Evolutionary conservation across 2,113 vertebrate genomes (phyloP).

Genomic region (Alectura lathami): DNA sequence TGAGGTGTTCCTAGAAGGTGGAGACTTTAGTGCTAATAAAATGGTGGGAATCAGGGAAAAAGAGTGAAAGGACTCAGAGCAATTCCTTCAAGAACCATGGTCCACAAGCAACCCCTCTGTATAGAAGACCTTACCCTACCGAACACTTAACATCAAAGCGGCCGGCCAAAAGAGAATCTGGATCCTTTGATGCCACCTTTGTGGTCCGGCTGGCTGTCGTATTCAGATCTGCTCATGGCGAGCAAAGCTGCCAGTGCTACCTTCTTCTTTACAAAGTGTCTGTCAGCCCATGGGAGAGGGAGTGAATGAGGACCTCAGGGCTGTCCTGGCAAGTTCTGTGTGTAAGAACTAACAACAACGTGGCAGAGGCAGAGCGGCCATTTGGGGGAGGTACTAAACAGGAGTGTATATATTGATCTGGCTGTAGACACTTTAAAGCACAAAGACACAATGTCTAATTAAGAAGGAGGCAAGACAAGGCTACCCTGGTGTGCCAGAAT

Average conservation of each 20-base stretch:
- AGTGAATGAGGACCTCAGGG: not conserved
- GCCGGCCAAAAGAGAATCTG: not conserved
- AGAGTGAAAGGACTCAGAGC: not conserved
- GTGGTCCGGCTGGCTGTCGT: accelerated
- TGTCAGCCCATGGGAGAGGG: not conserved
- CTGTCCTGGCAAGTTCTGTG: not conserved
- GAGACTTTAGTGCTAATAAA: not conserved
- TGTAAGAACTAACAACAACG: accelerated
- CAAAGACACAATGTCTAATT: not conserved
- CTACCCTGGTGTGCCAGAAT: not conserved
- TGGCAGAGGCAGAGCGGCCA: not conserved
- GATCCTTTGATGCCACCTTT: not conserved
- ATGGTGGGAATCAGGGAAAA: not conserved
- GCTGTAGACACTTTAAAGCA: not conserved
- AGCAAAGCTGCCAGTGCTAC: accelerated
- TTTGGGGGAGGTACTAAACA: no score
- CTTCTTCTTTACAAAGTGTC: not conserved
- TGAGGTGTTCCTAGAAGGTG: not conserved
- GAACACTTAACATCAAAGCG: not conserved
- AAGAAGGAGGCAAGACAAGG: not conserved
- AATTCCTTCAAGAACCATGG: not conserved
- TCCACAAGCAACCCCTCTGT: no score
- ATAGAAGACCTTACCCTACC: not conserved
- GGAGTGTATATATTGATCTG: accelerated
- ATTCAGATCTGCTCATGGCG: not conserved